Conservation (phyloP, 1,140 invertebrate species). For the Pomacea maculata region DNA sequence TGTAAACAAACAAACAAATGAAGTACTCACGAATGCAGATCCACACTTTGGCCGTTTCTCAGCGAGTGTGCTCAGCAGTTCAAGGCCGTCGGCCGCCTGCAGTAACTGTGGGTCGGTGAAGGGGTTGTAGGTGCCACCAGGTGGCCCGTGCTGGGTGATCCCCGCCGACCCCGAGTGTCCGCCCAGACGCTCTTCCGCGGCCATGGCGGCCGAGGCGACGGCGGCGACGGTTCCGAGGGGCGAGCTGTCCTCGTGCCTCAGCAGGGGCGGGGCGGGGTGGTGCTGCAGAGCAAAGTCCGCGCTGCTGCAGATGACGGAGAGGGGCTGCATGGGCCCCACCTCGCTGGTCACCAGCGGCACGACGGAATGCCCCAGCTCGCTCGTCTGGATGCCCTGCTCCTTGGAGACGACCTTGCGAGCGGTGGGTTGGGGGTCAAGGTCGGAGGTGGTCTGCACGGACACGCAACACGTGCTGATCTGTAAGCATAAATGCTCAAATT, state of each 20-base stretch:
- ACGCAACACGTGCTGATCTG: conserved; percentile 21
- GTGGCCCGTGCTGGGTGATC: conserved; percentile 66
- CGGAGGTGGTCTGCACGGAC: conserved; percentile 22
- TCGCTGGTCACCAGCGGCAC: no score
- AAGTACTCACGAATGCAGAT: conserved; percentile 5
- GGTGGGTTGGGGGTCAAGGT: conserved; percentile 8
- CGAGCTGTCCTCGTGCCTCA: conserved; percentile 17
- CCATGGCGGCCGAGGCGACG: neutral
- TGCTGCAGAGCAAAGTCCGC: conserved; percentile 12
- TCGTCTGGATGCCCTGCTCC: conserved; percentile 27
- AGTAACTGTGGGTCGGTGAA: conserved; percentile 58
- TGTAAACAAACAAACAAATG: no score
- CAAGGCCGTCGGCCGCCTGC: conserved; percentile 75
- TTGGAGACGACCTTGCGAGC: neutral
- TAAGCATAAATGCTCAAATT: neutral
- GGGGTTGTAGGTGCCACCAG: conserved; percentile 42
- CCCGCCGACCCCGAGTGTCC: conserved; percentile 69
- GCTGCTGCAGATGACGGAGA: conserved; percentile 17
- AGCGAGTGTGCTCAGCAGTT: conserved; percentile 83
- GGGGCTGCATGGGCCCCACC: conserved; percentile 4
- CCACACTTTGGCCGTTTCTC: conserved; percentile 85
- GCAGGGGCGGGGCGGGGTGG: conserved; percentile 9
- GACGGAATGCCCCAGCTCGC: neutral
- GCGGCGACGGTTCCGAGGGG: conserved; percentile 10
- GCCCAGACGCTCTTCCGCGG: conserved; percentile 7